Conservation (phyloP, 2,888 invertebrate genomes). For the Amphipoea oculea region DNA sequence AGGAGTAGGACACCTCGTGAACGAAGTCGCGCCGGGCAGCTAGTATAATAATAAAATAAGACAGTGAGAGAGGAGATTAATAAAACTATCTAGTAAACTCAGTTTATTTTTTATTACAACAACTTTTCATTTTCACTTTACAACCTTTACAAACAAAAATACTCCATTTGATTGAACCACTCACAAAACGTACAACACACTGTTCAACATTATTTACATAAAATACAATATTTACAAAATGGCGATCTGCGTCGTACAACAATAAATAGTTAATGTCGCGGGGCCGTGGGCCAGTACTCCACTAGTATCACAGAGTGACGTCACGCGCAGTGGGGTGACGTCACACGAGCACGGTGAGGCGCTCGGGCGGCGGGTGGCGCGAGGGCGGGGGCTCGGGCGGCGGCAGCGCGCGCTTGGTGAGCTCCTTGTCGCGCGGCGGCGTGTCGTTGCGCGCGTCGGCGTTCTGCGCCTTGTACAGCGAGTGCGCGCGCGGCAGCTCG, state of each 20-base stretch:
- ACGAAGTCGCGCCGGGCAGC: too few species aligned
- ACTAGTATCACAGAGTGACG: conserved; percentile 72
- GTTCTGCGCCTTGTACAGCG: conserved; percentile 96
- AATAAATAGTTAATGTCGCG: conserved; percentile 78
- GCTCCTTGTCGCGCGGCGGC: conserved; percentile 94
- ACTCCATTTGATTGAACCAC: conserved; percentile 74
- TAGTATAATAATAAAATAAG: neutral
- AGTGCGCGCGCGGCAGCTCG: conserved; percentile 90
- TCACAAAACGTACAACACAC: conserved; percentile 76
- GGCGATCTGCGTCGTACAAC: conserved; percentile 72
- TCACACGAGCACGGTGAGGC: conserved; percentile 87
- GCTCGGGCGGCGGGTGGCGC: conserved; percentile 82
- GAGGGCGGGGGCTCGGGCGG: conserved; percentile 82
- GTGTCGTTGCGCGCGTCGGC: conserved; percentile 96
- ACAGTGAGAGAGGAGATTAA: neutral
- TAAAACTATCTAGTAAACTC: conserved; percentile 45
- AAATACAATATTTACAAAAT: conserved; percentile 85
- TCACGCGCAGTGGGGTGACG: conserved; percentile 78
- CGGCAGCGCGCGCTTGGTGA: conserved; percentile 93
- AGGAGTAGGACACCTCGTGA: too few species aligned
- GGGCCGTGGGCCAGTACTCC: conserved; percentile 32
- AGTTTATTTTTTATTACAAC: conserved; percentile 82
- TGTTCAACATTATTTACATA: conserved; percentile 85
- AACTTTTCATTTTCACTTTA: conserved; percentile 78
- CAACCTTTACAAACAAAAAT: conserved; percentile 87